Percentiles rank a stretch among this genome's conserved stretches.
phyloP scores from a whole-genome alignment of 2,888 invertebrate genomes.

The Metallyticus violacea region DNA sequence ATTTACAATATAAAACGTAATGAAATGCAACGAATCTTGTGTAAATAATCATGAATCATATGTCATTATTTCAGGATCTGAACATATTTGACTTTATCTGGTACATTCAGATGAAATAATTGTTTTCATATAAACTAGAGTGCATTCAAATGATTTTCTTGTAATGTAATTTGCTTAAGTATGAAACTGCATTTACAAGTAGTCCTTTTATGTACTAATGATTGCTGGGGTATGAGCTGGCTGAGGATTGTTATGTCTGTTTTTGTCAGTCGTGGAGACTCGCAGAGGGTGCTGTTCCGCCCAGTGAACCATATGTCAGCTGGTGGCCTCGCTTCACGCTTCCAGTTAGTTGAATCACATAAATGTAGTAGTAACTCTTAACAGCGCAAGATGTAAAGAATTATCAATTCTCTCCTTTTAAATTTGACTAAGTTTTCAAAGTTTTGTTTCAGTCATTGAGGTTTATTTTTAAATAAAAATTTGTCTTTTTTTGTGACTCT shows the following conservation, averaged over 20 bases:
- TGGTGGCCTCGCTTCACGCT: constrained; percentile 62
- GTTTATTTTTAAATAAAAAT: not conserved
- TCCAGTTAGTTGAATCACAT: constrained; percentile 60
- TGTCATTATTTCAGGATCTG: not conserved
- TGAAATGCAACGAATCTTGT: too few species aligned
- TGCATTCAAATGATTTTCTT: not conserved
- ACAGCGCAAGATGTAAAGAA: not conserved
- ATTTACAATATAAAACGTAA: too few species aligned
- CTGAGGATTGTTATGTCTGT: constrained; percentile 18
- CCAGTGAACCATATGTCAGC: constrained; percentile 70
- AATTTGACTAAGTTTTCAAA: not conserved
- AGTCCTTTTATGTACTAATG: not conserved
- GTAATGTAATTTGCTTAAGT: not conserved
- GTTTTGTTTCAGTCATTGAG: not conserved
- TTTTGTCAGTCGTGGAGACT: constrained; percentile 66
- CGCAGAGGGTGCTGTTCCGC: constrained; percentile 70
- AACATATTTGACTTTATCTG: not conserved
- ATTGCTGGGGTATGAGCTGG: not conserved
- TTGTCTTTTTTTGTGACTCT: not conserved
- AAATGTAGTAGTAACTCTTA: constrained; percentile 7
- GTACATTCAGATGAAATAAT: not conserved
- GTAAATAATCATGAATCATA: not conserved
- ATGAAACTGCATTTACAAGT: not conserved
- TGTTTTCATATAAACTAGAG: not conserved
- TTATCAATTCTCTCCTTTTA: not conserved